Base-by-base conservation (phyloP, 2,888 invertebrate genomes). In the Acanthacorydalis orientalis region DNA sequence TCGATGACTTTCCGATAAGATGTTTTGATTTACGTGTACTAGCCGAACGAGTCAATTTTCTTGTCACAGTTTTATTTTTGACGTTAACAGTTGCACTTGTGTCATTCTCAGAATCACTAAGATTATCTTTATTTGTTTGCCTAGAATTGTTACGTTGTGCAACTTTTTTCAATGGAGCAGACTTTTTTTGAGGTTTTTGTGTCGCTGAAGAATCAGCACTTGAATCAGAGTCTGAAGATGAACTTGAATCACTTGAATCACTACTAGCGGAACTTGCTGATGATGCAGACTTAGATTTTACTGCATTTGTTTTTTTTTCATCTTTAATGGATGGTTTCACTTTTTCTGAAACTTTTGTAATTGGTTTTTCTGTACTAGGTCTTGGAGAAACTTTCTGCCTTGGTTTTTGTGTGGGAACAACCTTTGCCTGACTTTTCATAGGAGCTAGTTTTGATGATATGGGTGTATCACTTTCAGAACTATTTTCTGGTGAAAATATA, bases 401-500 rank as follows among this genome's bases (percentile, higher is more conserved):
- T 50, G 57, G 53, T 50, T 68, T 68, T 40, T 57, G 53, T 7
- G 23, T 16, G 51, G 62, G 63, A 11, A 60, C 54, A 15, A 61
- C 53, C 57, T 55, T 64, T 35, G 57, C 61, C 46, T 61, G 57
- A 38, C 60, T 57, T 54, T 72, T 70, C 51, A 65, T 60, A 6
- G 63, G 58, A 34, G 57, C 62, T 14, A 65, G 51, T 57, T 72
- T 74, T 2, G 65, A 59, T 10, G 65, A 62, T 39, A 63, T 57
- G 14, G 66, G 62, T 44, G 59, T 61, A 50, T 73, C 72, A 53
- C 77, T 77, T 56, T 78, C 78, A n/a, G 78, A 77, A 52, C 77
- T 77, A 53, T 85, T 85, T 54, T 83, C 85, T 0, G 86, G 85
- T 47, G 86, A 86, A 57, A 86, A 86, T 57, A 86, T 86, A 57